Evolutionary conservation across 2,113 vertebrate species (phyloP).

Genomic region (Macquaria ambigua): DNA sequence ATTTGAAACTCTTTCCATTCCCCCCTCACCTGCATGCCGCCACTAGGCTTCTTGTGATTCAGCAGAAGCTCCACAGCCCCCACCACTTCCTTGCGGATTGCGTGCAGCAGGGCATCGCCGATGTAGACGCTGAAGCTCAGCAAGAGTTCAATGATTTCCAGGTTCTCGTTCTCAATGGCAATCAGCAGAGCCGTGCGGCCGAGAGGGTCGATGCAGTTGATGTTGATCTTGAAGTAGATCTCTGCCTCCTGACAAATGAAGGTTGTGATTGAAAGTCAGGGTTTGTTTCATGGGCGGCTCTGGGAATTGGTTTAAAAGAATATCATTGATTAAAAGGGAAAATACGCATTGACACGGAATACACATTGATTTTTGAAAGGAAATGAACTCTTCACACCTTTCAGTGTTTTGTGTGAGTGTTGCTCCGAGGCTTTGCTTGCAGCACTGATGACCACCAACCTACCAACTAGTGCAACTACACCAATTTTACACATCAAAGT

Average conservation of each 20-base stretch:
- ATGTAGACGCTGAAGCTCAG: slow-evolving; percentile 94
- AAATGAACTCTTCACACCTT: slow-evolving; percentile 4
- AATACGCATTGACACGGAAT: not conserved
- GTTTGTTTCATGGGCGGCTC: not conserved
- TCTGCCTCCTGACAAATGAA: slow-evolving; percentile 88
- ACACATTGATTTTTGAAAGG: slow-evolving; percentile 7
- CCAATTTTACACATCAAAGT: not conserved
- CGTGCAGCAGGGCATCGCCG: slow-evolving; percentile 96
- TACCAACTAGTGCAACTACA: not conserved
- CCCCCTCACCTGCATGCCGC: slow-evolving; percentile 94
- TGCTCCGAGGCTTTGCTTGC: not conserved
- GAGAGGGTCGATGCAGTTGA: slow-evolving; percentile 98
- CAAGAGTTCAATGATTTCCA: slow-evolving; percentile 96
- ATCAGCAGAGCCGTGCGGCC: slow-evolving; percentile 98
- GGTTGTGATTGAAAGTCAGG: slow-evolving; percentile 14
- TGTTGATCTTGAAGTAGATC: slow-evolving; percentile 99
- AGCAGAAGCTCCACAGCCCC: slow-evolving; percentile 96
- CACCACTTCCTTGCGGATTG: slow-evolving; percentile 97
- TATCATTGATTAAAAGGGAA: not conserved
- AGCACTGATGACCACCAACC: not conserved
- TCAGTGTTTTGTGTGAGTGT: not conserved
- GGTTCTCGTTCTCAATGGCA: slow-evolving; percentile 98
- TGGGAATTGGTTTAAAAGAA: not conserved
- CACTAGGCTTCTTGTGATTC: slow-evolving; percentile 96
- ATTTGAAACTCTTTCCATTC: not conserved